Evolutionary conservation across 2,797 vertebrate species (phyloP).

Genomic region (Euphonia xanthogaster): DNA sequence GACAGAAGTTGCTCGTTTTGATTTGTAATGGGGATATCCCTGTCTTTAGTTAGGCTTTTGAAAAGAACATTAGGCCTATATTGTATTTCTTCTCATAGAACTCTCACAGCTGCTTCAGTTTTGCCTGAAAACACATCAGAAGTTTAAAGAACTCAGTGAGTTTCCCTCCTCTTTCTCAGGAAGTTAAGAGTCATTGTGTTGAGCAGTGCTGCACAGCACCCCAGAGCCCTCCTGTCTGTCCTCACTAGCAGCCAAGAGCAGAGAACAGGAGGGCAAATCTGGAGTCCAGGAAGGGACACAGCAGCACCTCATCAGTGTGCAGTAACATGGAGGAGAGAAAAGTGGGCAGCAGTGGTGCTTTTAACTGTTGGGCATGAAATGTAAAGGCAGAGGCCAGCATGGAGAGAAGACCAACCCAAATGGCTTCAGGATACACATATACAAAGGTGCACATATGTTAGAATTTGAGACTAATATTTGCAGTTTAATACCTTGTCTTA

Average conservation of each 20-base stretch:
- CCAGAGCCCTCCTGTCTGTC: background rate
- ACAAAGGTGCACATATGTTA: background rate
- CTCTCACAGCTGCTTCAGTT: background rate
- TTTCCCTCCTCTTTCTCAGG: background rate
- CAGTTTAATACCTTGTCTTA: background rate
- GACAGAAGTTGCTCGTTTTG: constrained; percentile 6
- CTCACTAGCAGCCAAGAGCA: background rate
- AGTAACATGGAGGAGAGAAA: background rate
- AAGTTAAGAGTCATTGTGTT: background rate
- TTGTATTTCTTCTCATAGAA: background rate
- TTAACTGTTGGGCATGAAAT: background rate
- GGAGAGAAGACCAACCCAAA: background rate
- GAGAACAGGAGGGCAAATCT: background rate
- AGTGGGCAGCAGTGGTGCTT: background rate
- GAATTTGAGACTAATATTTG: background rate
- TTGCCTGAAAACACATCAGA: background rate
- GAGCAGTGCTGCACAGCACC: background rate
- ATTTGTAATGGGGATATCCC: constrained; percentile 37
- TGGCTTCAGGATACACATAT: background rate
- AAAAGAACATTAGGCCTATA: background rate
- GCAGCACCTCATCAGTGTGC: background rate
- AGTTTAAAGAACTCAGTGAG: background rate
- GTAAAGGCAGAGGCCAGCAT: background rate
- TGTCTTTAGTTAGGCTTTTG: background rate
- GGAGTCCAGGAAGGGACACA: background rate